Percentiles rank a stretch among this genome's conserved stretches.
Evolutionary conservation across 1,140 invertebrate genomes (phyloP).

Genomic region (Bradynema listronoti): DNA sequence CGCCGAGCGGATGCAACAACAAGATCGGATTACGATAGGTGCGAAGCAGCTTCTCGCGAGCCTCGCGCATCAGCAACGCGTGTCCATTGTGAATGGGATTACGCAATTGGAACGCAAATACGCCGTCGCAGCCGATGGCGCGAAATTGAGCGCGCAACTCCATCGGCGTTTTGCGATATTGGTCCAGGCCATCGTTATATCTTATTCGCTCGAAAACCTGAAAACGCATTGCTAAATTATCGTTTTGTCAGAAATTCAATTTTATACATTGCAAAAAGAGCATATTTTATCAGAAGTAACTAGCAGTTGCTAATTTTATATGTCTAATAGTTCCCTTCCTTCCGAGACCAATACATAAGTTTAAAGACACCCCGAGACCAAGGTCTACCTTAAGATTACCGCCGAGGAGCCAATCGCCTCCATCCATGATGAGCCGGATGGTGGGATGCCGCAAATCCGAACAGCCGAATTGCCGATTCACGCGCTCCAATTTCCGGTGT

Average conservation of each 20-base stretch:
- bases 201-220: slow-evolving; percentile 82
- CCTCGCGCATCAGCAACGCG: slow-evolving; percentile 93
- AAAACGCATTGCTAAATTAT: slow-evolving; percentile 59
- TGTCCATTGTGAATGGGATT: slow-evolving; percentile 99
- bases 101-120: slow-evolving; percentile 94
- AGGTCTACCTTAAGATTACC: slow-evolving; percentile 66
- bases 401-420: slow-evolving; percentile 89
- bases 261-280: too few relatives aligned
- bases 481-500: slow-evolving; percentile 89
- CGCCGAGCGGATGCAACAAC: slow-evolving; percentile 87
- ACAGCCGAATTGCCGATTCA: slow-evolving; percentile 83
- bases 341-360: too few relatives aligned
- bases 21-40: slow-evolving; percentile 83
- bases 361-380: too few relatives aligned
- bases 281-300: too few relatives aligned
- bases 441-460: slow-evolving; percentile 80
- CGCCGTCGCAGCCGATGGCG: slow-evolving; percentile 75
- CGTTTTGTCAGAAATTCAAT: not conserved
- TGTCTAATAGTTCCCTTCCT: too few relatives aligned
- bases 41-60: slow-evolving; percentile 69
- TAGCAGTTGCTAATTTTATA: too few relatives aligned
- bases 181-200: slow-evolving; percentile 91
- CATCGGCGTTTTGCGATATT: slow-evolving; percentile 85
- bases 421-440: slow-evolving; percentile 82
- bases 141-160: slow-evolving; percentile 78